Evolutionary conservation across 64 coral and sea anemone genomes (phyloP), one percentile per base, ranked within the genome.

Genomic region (Dendronephthya gigantea): DNA sequence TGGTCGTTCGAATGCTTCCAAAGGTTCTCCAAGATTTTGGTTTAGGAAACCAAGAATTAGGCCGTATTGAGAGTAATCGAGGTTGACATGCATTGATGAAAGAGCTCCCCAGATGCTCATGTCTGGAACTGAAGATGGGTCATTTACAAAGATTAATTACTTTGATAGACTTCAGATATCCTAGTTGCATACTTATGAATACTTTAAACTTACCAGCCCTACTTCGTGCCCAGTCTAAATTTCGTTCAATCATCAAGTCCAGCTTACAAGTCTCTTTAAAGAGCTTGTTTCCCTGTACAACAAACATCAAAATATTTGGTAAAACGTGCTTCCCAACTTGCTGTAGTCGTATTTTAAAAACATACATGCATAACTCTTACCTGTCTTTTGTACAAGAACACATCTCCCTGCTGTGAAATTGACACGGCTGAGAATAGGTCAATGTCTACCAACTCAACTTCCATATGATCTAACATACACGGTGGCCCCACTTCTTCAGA

Each of bases 51-150:
- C 95, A 48, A 98, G 92, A 39, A 98, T 93, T 35, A 98, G 84
- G 9, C 95, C 85, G 30, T 98, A 92, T 82, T 98, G 95, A 27
- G 92, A 98, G 82, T 98, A 98, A 75, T 98, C 95, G 39, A 98
- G 31, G 32, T 81, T 90, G 9, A 92, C 95, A 82, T 84, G 89
- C 36, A 98, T 87, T 0, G 95, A 98, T 2, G 95, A 98, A n/a
- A 98, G 40, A 14, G 85, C 81, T 14, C 95, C 95, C 70, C 92
- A 91, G 39, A 90, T 87, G 50, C 90, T 87, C 87, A 98, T 91
- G 70, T 98, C 95, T 74, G 95, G 89, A 39, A 93, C 95, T 98
- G 55, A 79, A 79, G 37, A 79, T n/a, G n/a, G n/a, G n/a, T 66
- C 72, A 79, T 79, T 36, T 7, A 74, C 22, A 74, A 74, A 1